Base-by-base conservation (phyloP, 2,888 invertebrate species). In the Penaeus monodon region DNA sequence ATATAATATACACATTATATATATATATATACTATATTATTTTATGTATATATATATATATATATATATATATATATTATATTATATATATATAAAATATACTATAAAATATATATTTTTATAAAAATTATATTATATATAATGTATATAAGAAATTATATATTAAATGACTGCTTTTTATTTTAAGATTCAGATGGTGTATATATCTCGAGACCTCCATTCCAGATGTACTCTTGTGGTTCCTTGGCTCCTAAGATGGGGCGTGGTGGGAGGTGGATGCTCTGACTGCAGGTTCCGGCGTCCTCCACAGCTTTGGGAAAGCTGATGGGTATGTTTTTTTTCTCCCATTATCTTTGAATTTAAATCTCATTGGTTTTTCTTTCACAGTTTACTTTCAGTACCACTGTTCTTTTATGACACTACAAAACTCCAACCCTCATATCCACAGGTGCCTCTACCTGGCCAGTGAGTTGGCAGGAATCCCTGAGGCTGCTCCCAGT, bases 161-260 rank as follows among this genome's bases (percentile, higher is more conserved):
- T 17, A n/a, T 1, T 57, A 57, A 57, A 57, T 57, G 12, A 3
- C 14, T 57, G 57, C 14, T 20, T 57, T n/a, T 17, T 57, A 1
- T 20, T 17, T 17, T 1, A 17, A 17, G 17, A 17, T 57, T 57
- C 17, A 57, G 17, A 57, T 57, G 14, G 14, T 14, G 17, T 17
- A 17, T 57, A 57, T 20, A 57, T 57, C 22, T 1, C 4, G 22
- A n/a, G 38, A 76, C 70, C n/a, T 73, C 29, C 82, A 44, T 88
- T 87, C 14, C 90, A 93, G 93, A 93, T 94, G 93, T 94, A 93
- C 91, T 93, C 93, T 0, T 94, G 93, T 92, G 93, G 93, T 1
- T 93, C 93, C 6, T 91, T 94, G 90, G 93, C 93, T 24, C 93
- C 94, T 27, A 93, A 93, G 91, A 93, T 94, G 93, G 92, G 92